These are phyloP conservation scores for Ochropacha duplaris DNA, from an alignment of 2,888 invertebrate species.

Conservation along the genomic window DNA sequence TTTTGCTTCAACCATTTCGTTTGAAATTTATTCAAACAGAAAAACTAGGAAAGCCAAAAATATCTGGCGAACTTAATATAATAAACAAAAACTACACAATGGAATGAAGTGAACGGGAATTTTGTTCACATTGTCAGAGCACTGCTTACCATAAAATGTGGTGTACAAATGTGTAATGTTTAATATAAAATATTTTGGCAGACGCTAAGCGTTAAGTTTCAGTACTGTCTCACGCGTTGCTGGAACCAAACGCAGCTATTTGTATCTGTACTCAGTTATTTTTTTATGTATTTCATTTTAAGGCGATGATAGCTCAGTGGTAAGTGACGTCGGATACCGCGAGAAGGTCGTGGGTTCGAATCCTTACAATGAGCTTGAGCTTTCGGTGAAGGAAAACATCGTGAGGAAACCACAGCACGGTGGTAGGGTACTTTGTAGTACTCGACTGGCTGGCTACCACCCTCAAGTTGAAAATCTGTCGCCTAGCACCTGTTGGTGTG, in stretches of 20 bases:
- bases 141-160: conserved; percentile 22
- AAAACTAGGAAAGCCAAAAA: not conserved
- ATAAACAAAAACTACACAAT: conserved; percentile 14
- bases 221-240: not conserved
- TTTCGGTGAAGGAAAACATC: no score
- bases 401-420: no score
- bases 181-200: conserved; percentile 36
- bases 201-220: conserved; percentile 9
- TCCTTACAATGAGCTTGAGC: no score
- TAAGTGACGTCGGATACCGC: no score
- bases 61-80: not conserved
- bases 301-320: no score
- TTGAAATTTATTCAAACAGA: not conserved
- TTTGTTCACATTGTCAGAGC: conserved; percentile 14
- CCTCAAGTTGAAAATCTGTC: no score
- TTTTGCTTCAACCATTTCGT: not conserved
- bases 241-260: not conserved
- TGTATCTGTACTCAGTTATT: not conserved
- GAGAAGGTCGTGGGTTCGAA: no score
- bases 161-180: conserved; percentile 27
- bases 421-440: no score
- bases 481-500: no score
- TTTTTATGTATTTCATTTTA: no score
- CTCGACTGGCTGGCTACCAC: no score
- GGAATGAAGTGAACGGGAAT: conserved; percentile 10